Evolutionary conservation across 2,113 vertebrate genomes (phyloP), one percentile per base, ranked within the genome.

Genomic region (Muntiacus reevesi): DNA sequence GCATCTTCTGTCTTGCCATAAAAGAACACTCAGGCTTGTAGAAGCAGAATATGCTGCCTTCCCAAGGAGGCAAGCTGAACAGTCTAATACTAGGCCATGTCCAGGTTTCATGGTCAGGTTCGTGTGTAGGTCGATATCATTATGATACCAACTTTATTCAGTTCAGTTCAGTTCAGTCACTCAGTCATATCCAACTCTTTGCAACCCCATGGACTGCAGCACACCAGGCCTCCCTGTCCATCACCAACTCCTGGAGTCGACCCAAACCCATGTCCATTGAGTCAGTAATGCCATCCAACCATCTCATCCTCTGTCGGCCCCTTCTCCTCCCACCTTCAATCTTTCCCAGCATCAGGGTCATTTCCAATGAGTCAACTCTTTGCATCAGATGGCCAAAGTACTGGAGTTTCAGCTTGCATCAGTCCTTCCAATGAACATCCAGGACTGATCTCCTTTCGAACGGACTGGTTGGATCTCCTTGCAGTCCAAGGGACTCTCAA

Each of bases 101-200:
- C 62, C 33, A 90, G 43, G 27, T 76, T 59, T 43, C 15, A 1
- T 33, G 17, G 23, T 62, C 43, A 8, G 28, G 64, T 76, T 33
- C 8, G 0, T 62, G 1, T 59, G 47, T 43, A 16, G 8, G 28
- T 67, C 17, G 43, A 74, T 47, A 43, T 87, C 55, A 47, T 89
- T 76, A 67, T 47, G 40, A 92, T 50, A 43, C 17, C 13, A 83
- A 74, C 4, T 23, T 78, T 83, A 23, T 60, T 87, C 62, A 67
- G 33, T 67, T 67, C 28, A 30, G 59, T 30, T 62, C 62, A 64
- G 62, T n/a, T 4, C 55, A 9, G 55, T 9, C 8, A 16, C 33
- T 67, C 33, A 67, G 62, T n/a, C 1, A 0, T 67, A 30, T 64
- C 30, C 2, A 3, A 17, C 30, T 64, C 30, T n/a, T n/a, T 64